Evolutionary conservation across 2,797 vertebrate genomes (phyloP).

Genomic region (Bovichtus variegatus): DNA sequence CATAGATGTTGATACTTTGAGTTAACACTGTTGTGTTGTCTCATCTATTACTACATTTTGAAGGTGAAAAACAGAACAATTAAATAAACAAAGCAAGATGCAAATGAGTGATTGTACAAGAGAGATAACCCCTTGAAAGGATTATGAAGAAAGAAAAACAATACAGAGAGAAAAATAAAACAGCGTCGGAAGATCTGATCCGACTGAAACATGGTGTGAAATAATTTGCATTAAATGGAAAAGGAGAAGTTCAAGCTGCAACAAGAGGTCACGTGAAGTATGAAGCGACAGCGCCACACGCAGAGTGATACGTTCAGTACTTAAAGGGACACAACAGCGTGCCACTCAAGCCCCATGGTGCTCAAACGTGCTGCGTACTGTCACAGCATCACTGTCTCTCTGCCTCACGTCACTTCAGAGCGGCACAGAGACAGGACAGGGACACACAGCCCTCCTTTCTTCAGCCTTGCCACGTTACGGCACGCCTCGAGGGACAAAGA

Average conservation of each 20-base stretch:
- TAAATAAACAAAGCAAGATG: background rate
- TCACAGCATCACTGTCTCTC: constrained; percentile 13
- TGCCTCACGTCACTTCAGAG: constrained; percentile 52
- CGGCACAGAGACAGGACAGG: constrained; percentile 46
- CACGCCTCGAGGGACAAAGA: constrained; percentile 36
- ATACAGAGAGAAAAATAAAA: too few relatives aligned
- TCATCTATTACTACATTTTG: background rate
- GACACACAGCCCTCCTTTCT: constrained; percentile 65
- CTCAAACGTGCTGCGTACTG: constrained; percentile 5
- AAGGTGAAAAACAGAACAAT: background rate
- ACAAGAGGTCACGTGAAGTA: background rate
- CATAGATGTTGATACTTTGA: background rate
- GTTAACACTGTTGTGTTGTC: too few relatives aligned
- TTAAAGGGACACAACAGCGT: background rate
- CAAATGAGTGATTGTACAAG: background rate
- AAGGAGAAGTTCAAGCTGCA: background rate
- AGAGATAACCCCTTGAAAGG: background rate
- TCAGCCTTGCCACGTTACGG: constrained; percentile 14
- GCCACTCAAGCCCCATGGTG: background rate
- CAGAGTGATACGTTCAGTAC: background rate
- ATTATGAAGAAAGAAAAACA: background rate
- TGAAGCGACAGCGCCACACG: background rate
- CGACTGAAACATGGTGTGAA: background rate
- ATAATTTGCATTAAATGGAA: background rate
- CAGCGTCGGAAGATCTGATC: background rate